These are phyloP conservation scores for Lithosia quadra DNA, from an alignment of 2,888 invertebrate species.

Conservation along the genomic window DNA sequence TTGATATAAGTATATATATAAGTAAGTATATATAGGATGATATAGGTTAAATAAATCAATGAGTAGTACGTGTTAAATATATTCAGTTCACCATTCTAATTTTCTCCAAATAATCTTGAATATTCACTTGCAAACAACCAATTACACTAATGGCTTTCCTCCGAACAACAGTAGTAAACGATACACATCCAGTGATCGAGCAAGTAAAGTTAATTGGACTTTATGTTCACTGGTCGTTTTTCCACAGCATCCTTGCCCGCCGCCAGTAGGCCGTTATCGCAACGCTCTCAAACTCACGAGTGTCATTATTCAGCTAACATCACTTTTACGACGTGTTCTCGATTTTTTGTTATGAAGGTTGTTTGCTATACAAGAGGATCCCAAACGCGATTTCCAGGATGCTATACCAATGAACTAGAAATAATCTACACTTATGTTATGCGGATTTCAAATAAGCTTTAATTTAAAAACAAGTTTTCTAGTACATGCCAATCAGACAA, in stretches of 20 bases:
- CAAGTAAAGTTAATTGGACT: constrained; percentile 45
- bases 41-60: neutral
- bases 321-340: constrained; percentile 70
- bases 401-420: constrained; percentile 16
- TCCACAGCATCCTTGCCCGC: neutral
- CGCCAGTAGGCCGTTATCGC: constrained; percentile 40
- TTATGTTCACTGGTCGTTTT: constrained; percentile 21
- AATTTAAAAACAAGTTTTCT: too few species aligned
- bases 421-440: constrained; percentile 43
- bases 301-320: constrained; percentile 53
- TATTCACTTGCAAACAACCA: constrained; percentile 8
- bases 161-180: constrained; percentile 1
- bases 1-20: too few species aligned
- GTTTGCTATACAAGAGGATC: neutral
- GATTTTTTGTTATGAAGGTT: constrained; percentile 44
- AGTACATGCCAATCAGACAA: too few species aligned
- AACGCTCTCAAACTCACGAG: constrained; percentile 49
- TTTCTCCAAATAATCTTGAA: neutral
- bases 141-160: constrained; percentile 13
- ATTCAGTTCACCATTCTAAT: neutral
- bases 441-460: constrained; percentile 19
- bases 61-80: neutral
- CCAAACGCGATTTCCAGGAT: neutral
- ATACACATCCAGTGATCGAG: constrained; percentile 18
- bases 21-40: neutral